phyloP scores from a whole-genome alignment of 2,888 invertebrate genomes.

The Clistopyga incitator region DNA sequence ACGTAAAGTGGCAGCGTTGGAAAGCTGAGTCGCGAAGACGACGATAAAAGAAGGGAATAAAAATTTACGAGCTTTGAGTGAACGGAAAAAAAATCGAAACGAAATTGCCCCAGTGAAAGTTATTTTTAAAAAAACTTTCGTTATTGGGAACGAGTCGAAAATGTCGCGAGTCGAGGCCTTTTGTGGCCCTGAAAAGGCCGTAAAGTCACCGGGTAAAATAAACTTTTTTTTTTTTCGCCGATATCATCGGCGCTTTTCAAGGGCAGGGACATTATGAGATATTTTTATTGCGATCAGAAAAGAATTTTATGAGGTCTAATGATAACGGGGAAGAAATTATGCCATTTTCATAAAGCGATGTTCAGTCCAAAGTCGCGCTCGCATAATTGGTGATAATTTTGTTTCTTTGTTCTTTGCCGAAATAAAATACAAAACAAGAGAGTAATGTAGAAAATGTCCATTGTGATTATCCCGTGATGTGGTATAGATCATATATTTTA shows the following conservation, averaged over 20 bases:
- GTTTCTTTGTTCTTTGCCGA: too few relatives aligned
- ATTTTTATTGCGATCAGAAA: neutral
- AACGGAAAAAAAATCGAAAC: neutral
- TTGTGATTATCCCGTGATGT: too few relatives aligned
- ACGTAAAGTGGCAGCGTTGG: neutral
- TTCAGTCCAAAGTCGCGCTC: neutral
- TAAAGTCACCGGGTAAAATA: neutral
- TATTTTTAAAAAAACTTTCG: neutral
- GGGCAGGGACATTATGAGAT: neutral
- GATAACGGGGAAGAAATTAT: neutral
- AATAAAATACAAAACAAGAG: too few relatives aligned
- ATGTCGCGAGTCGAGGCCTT: neutral
- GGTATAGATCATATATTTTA: too few relatives aligned
- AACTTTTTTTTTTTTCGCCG: neutral
- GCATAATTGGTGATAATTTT: neutral
- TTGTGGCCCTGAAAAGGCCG: neutral
- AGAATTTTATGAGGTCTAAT: neutral
- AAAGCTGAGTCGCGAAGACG: neutral
- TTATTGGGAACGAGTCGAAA: neutral
- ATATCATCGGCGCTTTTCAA: neutral
- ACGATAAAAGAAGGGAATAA: constrained; percentile 19
- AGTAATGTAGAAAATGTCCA: too few relatives aligned
- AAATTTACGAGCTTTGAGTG: constrained; percentile 14
- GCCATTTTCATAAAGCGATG: too few relatives aligned
- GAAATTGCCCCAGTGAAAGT: neutral